Base-by-base conservation (phyloP, 2,888 invertebrate genomes). In the Aphrophora alni region DNA sequence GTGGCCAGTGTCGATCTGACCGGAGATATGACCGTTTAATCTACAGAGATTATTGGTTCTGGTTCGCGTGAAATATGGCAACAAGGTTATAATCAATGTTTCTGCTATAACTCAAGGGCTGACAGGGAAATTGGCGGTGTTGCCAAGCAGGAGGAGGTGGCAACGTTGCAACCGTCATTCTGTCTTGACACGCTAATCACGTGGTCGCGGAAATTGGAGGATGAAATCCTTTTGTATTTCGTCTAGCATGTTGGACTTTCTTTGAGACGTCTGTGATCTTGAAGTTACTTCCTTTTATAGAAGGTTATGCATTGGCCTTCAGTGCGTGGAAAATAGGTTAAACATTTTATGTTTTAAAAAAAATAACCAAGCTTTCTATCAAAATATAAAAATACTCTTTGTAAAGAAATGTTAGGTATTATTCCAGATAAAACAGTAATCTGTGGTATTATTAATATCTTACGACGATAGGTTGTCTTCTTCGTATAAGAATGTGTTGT, bases 81-180 rank as follows among this genome's bases (percentile, higher is more conserved):
- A 71, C 25, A 77, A 77, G 77, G 77, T 77, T 77, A 51, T 77
- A 77, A 77, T 77, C 77, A 77, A 69, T 33, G 77, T 33, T 51
- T 71, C 77, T 59, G 70, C 77, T 69, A 71, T 77, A 77, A 71
- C 44, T 77, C 77, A 77, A 71, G 26, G 77, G 77, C 77, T 77
- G 77, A 77, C 77, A 69, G 77, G 26, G 77, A 71, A 71, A 77
- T 77, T 71, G 77, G 70, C 71, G 71, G 27, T 71, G 71, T 71
- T 71, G 71, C 71, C 71, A 26, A 4, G 77, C 77, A 17, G 77
- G 70, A 77, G 71, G 71, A 77, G 38, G 77, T 38, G 70, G 70
- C 77, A 69, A 77, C 69, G 38, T 27, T 68, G 77, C 70, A 38
- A 59, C 59, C 59, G 59, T 59, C 59, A 21, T 59, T 59, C 59